Evolutionary conservation across 2,888 invertebrate genomes (phyloP).

Genomic region (Standfussiana lucernea): DNA sequence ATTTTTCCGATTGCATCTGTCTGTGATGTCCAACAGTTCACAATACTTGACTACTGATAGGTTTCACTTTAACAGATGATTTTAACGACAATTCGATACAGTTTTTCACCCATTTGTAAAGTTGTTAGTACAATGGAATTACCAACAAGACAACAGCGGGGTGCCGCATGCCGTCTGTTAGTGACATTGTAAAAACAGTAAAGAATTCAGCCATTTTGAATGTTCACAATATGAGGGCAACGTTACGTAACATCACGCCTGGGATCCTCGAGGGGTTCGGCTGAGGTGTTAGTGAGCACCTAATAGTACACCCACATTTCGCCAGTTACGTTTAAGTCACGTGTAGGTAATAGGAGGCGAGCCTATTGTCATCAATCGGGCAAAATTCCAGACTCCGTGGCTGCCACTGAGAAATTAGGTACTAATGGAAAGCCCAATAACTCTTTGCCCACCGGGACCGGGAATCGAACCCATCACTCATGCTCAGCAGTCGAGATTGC

Average conservation of each 20-base stretch:
- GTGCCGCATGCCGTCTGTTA: neutral
- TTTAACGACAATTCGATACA: conserved; percentile 14
- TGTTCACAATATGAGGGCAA: neutral
- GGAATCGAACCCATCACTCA: neutral
- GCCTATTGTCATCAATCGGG: neutral
- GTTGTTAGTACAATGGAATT: conserved; percentile 6
- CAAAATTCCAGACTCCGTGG: neutral
- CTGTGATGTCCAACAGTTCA: neutral
- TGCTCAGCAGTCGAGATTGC: neutral
- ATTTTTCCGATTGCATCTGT: neutral
- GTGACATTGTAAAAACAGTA: conserved; percentile 5
- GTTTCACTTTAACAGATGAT: conserved; percentile 14
- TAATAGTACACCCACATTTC: neutral
- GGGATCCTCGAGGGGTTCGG: neutral
- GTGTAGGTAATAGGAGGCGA: no score
- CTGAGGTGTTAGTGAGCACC: neutral
- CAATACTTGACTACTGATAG: conserved; percentile 27
- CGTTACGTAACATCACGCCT: neutral
- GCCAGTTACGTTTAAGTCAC: no score
- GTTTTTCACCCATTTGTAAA: neutral
- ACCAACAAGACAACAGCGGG: conserved; percentile 10
- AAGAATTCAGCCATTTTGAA: neutral
- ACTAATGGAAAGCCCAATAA: neutral
- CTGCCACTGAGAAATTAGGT: neutral
- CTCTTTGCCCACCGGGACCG: neutral